phyloP scores from a whole-genome alignment of 2,888 invertebrate genomes.

The Latrodectus elegans region DNA sequence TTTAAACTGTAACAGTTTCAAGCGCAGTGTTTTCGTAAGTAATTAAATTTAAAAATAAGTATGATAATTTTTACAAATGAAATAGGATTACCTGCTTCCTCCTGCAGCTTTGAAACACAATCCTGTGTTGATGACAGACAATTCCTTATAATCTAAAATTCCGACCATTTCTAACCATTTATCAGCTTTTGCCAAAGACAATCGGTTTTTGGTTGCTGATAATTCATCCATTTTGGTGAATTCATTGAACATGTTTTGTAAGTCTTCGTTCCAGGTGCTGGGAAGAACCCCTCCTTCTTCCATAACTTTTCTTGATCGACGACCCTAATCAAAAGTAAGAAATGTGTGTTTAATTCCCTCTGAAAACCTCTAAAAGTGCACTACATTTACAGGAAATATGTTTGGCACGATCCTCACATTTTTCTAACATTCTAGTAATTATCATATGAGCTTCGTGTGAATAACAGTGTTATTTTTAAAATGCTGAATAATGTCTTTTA shows the following conservation, averaged over 20 bases:
- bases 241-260: slow-evolving; percentile 20
- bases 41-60: background rate
- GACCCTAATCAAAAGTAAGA: no score
- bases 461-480: no score
- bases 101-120: slow-evolving; percentile 38
- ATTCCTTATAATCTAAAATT: slow-evolving; percentile 27
- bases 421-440: no score
- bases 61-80: background rate
- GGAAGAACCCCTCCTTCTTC: background rate
- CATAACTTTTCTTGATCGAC: background rate
- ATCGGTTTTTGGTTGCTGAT: background rate
- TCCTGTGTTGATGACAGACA: slow-evolving; percentile 47
- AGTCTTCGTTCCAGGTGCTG: slow-evolving; percentile 15
- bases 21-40: no score
- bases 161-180: slow-evolving; percentile 47
- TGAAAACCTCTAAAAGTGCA: no score
- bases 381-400: no score
- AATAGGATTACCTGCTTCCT: slow-evolving; percentile 30
- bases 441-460: no score
- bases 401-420: no score
- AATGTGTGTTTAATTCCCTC: no score
- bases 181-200: slow-evolving; percentile 29
- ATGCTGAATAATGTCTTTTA: no score
- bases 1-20: no score
- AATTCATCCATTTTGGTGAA: slow-evolving; percentile 11